Evolutionary conservation across 1,140 invertebrate species (phyloP).

Genomic region (Luehdorfia chinensis): DNA sequence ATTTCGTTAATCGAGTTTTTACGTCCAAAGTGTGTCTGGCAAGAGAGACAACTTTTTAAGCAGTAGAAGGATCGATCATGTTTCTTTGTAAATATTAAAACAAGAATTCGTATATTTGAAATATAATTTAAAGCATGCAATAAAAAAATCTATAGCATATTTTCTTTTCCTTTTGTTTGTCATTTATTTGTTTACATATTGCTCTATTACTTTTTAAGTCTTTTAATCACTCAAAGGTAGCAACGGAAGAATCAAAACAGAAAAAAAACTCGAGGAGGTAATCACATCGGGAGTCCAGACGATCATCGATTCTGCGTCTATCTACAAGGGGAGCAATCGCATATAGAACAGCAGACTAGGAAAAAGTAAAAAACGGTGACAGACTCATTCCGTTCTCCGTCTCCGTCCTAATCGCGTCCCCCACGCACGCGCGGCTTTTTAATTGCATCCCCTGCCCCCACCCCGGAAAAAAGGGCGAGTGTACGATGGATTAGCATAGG

Average conservation of each 20-base stretch:
- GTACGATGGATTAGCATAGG: slow-evolving; percentile 73
- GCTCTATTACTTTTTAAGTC: too few relatives aligned
- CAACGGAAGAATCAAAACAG: not conserved
- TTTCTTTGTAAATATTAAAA: too few relatives aligned
- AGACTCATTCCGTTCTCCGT: slow-evolving; percentile 64
- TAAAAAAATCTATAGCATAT: too few relatives aligned
- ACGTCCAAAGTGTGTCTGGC: not conserved
- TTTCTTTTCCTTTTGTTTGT: too few relatives aligned
- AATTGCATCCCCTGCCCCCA: slow-evolving; percentile 66
- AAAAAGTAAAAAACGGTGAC: slow-evolving; percentile 69
- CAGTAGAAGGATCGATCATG: not conserved
- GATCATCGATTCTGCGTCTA: slow-evolving; percentile 54
- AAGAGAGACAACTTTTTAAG: not conserved
- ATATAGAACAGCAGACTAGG: slow-evolving; percentile 57
- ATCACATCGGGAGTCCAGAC: slow-evolving; percentile 21
- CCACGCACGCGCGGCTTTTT: slow-evolving; percentile 73
- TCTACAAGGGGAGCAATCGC: slow-evolving; percentile 30
- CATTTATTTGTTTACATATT: too few relatives aligned
- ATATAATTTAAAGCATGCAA: too few relatives aligned
- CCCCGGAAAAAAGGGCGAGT: slow-evolving; percentile 68
- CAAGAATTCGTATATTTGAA: too few relatives aligned
- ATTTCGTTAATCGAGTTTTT: not conserved
- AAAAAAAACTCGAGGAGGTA: not conserved
- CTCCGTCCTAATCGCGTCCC: slow-evolving; percentile 71
- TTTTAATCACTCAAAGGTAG: too few relatives aligned